phyloP scores from a whole-genome alignment of 2,797 vertebrate genomes.

The Mycteria americana region DNA sequence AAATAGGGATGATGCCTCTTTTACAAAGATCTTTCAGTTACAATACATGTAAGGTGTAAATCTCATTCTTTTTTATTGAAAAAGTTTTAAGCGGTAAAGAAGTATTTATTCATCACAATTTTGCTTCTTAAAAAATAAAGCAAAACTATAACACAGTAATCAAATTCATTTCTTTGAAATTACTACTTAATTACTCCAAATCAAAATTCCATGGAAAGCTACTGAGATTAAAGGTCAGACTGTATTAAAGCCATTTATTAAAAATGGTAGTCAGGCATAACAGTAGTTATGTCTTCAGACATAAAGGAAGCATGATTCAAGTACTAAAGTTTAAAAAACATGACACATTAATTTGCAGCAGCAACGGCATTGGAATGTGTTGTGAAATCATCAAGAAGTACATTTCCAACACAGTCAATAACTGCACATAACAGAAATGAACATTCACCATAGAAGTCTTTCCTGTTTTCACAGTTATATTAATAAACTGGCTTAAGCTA shows the following conservation, averaged over 20 bases:
- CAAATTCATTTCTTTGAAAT: background rate
- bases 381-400: background rate
- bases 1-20: background rate
- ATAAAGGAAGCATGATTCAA: background rate
- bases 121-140: background rate
- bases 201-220: background rate
- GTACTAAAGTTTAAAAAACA: background rate
- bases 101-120: background rate
- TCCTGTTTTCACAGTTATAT: background rate
- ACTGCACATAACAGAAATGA: background rate
- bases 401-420: background rate
- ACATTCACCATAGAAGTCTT: background rate
- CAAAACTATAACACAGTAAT: background rate
- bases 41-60: rapidly evolving
- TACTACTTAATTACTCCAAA: background rate
- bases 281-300: background rate
- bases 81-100: background rate
- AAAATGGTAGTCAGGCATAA: background rate
- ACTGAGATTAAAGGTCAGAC: background rate
- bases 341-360: background rate
- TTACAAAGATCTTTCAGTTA: background rate
- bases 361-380: background rate
- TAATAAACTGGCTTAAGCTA: background rate
- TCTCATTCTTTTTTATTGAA: background rate
- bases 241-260: background rate